Percentiles rank a stretch among this genome's conserved stretches.
phyloP scores from a whole-genome alignment of 2,113 vertebrate species.

The Antigone vipio region DNA sequence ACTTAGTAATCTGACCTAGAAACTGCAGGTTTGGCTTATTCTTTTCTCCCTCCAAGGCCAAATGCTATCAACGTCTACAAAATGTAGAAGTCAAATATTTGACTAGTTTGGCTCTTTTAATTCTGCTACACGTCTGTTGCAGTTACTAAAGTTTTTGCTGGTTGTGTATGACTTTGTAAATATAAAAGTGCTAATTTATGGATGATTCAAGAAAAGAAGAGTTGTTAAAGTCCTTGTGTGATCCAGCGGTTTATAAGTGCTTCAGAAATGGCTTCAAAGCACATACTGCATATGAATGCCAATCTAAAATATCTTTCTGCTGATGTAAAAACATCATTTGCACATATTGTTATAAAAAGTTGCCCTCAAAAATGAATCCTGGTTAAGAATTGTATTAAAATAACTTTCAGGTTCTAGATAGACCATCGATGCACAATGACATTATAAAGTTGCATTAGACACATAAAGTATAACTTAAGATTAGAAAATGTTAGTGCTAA shows the following conservation, averaged over 20 bases:
- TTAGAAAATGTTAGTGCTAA: background rate
- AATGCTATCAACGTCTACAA: background rate
- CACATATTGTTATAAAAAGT: background rate
- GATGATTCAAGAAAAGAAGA: background rate
- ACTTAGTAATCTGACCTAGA: background rate
- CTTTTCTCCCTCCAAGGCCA: background rate
- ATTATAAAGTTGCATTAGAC: background rate
- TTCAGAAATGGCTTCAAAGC: background rate
- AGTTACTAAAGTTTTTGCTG: background rate
- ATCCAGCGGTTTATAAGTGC: background rate
- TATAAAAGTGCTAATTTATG: background rate
- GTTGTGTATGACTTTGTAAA: background rate
- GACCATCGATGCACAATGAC: background rate
- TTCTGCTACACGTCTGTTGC: background rate
- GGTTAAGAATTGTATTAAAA: background rate
- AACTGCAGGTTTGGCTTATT: background rate
- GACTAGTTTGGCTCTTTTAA: background rate
- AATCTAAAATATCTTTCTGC: background rate
- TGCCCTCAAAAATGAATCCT: background rate
- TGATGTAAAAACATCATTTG: background rate
- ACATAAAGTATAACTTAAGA: background rate
- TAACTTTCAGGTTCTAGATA: background rate
- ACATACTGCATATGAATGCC: background rate
- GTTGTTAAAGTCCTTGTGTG: background rate
- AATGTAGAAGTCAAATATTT: background rate